Percentiles rank a stretch among this genome's conserved stretches.
Conservation (phyloP, 2,113 vertebrate genomes). For the Agapornis roseicollis region DNA sequence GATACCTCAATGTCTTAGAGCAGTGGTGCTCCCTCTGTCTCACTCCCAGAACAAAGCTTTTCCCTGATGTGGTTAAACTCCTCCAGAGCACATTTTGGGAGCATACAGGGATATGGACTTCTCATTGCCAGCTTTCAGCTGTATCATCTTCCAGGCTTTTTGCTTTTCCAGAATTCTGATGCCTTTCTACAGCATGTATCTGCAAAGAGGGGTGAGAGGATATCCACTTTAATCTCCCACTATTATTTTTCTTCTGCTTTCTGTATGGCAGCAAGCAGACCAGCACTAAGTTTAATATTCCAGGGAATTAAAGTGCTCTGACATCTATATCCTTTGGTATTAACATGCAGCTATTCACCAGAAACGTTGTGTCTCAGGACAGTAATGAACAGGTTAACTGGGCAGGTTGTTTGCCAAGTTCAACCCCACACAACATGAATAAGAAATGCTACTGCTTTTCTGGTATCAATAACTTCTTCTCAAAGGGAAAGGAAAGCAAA, state of each 20-base stretch:
- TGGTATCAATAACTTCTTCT: not conserved
- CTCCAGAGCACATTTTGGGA: not conserved
- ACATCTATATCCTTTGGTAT: not conserved
- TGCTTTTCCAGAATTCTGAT: not conserved
- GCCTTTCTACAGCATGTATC: not conserved
- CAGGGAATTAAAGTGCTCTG: not conserved
- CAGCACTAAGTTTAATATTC: not conserved
- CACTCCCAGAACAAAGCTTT: not conserved
- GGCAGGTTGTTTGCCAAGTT: not conserved
- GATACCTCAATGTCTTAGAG: not conserved
- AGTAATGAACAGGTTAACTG: constrained; percentile 9
- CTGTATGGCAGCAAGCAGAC: not conserved
- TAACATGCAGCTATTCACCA: not conserved
- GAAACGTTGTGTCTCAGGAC: not conserved
- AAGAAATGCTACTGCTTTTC: not conserved
- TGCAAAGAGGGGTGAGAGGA: not conserved
- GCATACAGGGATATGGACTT: not conserved
- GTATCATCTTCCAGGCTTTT: not conserved
- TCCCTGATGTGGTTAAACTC: not conserved
- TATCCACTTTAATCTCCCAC: not conserved
- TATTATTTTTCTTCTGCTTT: not conserved
- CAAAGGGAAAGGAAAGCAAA: not conserved
- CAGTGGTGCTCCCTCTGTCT: not conserved
- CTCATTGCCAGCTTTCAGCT: not conserved
- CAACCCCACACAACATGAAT: not conserved